phyloP scores from a whole-genome alignment of 2,797 vertebrate genomes.

The Phrynocephalus vlangalii region DNA sequence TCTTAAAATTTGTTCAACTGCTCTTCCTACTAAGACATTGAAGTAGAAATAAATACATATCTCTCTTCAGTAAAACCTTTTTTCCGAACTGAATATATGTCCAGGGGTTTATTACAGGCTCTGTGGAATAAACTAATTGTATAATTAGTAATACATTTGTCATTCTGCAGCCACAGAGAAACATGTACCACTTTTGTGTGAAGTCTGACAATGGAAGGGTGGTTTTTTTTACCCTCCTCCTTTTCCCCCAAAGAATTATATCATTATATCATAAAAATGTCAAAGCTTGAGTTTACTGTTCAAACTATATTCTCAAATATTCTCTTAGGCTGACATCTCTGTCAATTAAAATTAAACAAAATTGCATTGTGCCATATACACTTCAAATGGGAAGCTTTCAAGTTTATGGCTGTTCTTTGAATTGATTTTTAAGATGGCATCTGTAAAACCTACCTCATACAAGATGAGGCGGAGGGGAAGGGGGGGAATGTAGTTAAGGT shows the following conservation, averaged over 20 bases:
- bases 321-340: constrained; percentile 84
- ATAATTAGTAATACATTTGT: constrained; percentile 82
- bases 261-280: constrained; percentile 86
- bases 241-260: constrained; percentile 76
- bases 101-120: constrained; percentile 73
- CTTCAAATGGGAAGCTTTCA: constrained; percentile 79
- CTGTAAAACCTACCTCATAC: constrained; percentile 81
- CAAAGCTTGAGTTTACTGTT: constrained; percentile 84
- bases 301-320: constrained; percentile 85
- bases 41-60: background rate
- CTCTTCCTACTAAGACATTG: constrained; percentile 22
- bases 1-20: background rate
- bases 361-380: constrained; percentile 81
- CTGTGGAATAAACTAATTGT: constrained; percentile 80
- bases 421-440: constrained; percentile 85
- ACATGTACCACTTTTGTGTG: constrained; percentile 78
- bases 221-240: constrained; percentile 53
- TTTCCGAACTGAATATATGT: constrained; percentile 61
- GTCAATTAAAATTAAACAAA: constrained; percentile 86
- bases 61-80: constrained; percentile 55
- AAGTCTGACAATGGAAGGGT: constrained; percentile 78
- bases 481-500: constrained; percentile 77
- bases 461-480: constrained; percentile 71
- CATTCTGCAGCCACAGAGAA: constrained; percentile 71
- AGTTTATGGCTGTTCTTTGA: constrained; percentile 80